phyloP scores from a whole-genome alignment of 2,113 vertebrate species.

The Charadrius vociferus region DNA sequence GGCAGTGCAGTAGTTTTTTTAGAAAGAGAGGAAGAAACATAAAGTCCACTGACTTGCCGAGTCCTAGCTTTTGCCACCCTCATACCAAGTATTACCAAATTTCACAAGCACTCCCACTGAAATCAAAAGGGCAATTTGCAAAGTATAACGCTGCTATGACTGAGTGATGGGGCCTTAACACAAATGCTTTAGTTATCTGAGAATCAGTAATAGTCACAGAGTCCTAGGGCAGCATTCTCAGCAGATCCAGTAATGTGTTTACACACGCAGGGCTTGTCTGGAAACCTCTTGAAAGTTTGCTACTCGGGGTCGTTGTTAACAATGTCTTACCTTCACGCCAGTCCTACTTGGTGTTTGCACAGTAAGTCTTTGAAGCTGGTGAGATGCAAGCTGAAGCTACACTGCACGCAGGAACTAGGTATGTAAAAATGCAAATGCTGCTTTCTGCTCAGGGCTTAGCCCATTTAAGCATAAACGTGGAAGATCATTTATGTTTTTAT shows the following conservation, averaged over 20 bases:
- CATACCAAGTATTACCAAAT: not conserved
- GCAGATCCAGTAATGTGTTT: not conserved
- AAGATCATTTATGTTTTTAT: not conserved
- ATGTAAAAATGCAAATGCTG: not conserved
- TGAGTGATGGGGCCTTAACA: not conserved
- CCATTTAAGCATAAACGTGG: not conserved
- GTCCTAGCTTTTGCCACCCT: not conserved
- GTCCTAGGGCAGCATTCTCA: not conserved
- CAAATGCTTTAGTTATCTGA: not conserved
- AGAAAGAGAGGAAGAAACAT: not conserved
- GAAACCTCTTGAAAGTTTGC: not conserved
- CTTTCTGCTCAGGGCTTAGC: not conserved
- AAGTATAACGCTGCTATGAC: not conserved
- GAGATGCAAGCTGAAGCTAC: not conserved
- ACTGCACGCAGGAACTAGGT: not conserved
- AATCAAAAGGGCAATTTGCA: not conserved
- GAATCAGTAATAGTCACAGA: not conserved
- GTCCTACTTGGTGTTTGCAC: not conserved
- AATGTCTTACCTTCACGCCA: not conserved
- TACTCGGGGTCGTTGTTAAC: rapidly evolving
- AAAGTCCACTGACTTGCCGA: not conserved
- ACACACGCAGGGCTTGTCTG: not conserved
- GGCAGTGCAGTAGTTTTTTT: not conserved
- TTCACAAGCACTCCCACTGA: not conserved
- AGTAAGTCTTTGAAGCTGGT: not conserved